A percentile compares a stretch with the other conserved stretches of the same genome.
phyloP scores from a whole-genome alignment of 1,140 invertebrate genomes.

The Popillia japonica region DNA sequence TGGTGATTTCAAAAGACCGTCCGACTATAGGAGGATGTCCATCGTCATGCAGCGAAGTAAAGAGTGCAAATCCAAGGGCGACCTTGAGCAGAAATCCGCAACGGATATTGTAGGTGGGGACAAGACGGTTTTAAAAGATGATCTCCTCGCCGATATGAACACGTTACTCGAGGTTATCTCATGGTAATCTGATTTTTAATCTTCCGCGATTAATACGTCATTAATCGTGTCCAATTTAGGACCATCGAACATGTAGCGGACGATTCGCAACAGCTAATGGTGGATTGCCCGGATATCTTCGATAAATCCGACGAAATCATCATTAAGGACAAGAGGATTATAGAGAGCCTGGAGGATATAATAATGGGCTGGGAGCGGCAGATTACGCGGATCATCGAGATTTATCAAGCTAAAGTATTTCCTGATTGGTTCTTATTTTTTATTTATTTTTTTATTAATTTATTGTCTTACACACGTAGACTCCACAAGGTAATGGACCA shows the following conservation, averaged over 20 bases:
- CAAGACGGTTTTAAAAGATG: conserved; percentile 17
- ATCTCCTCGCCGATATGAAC: conserved; percentile 17
- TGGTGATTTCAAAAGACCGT: conserved; percentile 62
- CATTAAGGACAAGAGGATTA: conserved; percentile 62
- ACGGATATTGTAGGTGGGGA: neutral
- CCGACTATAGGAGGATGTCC: conserved; percentile 66
- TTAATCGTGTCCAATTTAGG: conserved; percentile 58
- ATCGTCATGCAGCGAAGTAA: conserved; percentile 61
- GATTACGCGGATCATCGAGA: conserved; percentile 66
- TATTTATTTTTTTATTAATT: too few species aligned
- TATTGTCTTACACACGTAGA: too few species aligned
- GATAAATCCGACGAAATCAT: conserved; percentile 62
- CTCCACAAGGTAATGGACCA: conserved; percentile 74
- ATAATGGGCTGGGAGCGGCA: conserved; percentile 72
- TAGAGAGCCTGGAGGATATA: conserved; percentile 69
- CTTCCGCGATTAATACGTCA: neutral
- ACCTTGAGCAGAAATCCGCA: neutral
- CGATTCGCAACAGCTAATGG: conserved; percentile 69
- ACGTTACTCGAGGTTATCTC: neutral
- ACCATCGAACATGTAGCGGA: conserved; percentile 73
- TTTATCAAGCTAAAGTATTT: conserved; percentile 66
- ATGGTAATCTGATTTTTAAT: neutral
- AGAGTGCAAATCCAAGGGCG: conserved; percentile 43
- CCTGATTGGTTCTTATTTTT: too few species aligned
- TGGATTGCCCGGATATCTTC: conserved; percentile 63